Base-by-base conservation (phyloP, 2,888 invertebrate species). In the Dinocampus coccinellae region DNA sequence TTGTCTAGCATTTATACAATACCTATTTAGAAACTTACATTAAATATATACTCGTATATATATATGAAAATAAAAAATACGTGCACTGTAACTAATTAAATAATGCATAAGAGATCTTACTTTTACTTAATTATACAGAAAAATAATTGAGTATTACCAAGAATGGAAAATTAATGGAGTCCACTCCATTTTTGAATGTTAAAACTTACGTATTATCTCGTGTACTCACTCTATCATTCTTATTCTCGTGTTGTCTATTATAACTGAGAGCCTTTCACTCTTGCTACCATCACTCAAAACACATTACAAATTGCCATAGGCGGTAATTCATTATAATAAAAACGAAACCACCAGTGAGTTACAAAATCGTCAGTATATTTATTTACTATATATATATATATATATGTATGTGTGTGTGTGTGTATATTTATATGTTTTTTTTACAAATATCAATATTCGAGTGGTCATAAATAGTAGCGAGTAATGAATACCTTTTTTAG, bases 121-220 rank as follows among this genome's bases (percentile, higher is more conserved):
- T 70, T 70, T 57, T 52, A 67, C 29, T 67, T 60, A 67, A 75
- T 72, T 71, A 61, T 60, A 63, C 36, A 29, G 58, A 58, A 64
- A 69, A 64, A 69, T 63, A 63, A 73, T 75, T 66, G 16, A 52
- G 13, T 34, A 34, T 71, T 69, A 16, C 72, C 69, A 52, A 34
- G 57, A 73, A 75, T 53, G 69, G 71, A 62, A 62, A 61, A 64
- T 72, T 75, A 67, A 66, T 67, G 29, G 52, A 29, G 36, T 42
- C 52, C 64, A 55, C 55, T 69, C 76, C 75, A 72, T 76, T 75
- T 77, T 73, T 72, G 74, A 70, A 57, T 29, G 47, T 73, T 62
- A 64, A 63, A 70, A 24, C 71, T 66, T 58, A 57, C 22, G 3
- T 29, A 4, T 7, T 29, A 29, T 7, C 3, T 29, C 29, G 3